Percentiles rank a stretch among this genome's conserved stretches.
These are phyloP conservation scores for Pterophyllum scalare DNA, from an alignment of 2,113 vertebrate species.

Conservation along the genomic window DNA sequence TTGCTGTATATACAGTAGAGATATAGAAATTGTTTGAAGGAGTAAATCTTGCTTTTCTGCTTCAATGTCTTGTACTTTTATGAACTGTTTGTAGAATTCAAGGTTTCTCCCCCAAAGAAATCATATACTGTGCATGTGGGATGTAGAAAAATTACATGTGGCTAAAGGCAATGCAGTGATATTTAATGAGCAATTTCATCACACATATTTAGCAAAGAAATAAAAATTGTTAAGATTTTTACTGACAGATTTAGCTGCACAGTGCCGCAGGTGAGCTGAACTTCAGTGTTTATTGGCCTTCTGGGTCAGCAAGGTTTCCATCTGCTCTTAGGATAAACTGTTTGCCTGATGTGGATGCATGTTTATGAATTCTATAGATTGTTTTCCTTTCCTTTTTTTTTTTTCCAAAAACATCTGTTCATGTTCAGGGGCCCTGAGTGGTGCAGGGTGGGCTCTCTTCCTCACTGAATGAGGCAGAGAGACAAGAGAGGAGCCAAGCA, in stretches of 20 bases:
- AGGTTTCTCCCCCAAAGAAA: neutral
- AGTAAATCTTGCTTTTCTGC: neutral
- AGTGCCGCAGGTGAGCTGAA: slow-evolving; percentile 52
- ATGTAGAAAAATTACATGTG: neutral
- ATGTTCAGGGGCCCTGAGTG: slow-evolving; percentile 50
- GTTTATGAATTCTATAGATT: slow-evolving; percentile 70
- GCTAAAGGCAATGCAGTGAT: slow-evolving; percentile 35
- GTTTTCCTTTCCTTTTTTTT: slow-evolving; percentile 55
- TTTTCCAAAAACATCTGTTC: slow-evolving; percentile 67
- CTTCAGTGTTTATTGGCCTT: slow-evolving; percentile 43
- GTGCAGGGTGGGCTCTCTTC: slow-evolving; percentile 13
- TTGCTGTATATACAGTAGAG: neutral
- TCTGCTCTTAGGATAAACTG: slow-evolving; percentile 51
- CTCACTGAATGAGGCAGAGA: slow-evolving; percentile 26
- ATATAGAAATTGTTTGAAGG: neutral
- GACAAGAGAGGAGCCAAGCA: slow-evolving; percentile 49
- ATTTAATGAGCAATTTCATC: slow-evolving; percentile 17
- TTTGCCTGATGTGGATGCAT: slow-evolving; percentile 53
- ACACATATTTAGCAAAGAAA: slow-evolving; percentile 21
- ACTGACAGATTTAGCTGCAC: slow-evolving; percentile 32
- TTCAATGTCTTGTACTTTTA: neutral
- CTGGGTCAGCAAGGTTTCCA: slow-evolving; percentile 31
- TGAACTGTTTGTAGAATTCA: neutral
- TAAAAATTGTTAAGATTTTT: slow-evolving; percentile 40
- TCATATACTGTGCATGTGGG: neutral